Percentiles rank a stretch among this genome's conserved stretches.
These are phyloP conservation scores for Cygnus buccinator DNA, from an alignment of 2,113 vertebrate species.

Conservation along the genomic window DNA sequence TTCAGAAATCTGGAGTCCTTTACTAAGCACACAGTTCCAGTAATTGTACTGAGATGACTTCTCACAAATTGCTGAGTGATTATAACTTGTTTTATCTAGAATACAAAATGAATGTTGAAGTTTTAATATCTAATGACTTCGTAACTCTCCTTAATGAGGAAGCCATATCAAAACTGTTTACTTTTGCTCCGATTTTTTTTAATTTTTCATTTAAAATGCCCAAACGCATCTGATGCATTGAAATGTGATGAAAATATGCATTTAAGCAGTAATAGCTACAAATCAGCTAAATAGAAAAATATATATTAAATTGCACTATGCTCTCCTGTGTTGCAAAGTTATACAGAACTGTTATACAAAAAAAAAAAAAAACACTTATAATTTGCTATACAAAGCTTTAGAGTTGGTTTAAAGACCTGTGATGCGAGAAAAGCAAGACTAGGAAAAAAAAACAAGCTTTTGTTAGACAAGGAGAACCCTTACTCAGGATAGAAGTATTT, in stretches of 20 bases:
- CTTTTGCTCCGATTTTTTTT: not conserved
- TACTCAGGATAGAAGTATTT: not conserved
- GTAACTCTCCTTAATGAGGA: not conserved
- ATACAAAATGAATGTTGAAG: not conserved
- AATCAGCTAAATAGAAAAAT: not conserved
- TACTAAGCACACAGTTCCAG: not conserved
- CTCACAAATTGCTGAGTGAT: not conserved
- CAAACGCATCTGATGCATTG: not conserved
- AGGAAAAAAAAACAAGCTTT: not conserved
- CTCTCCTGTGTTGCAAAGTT: not conserved
- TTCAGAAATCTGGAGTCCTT: not conserved
- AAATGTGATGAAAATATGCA: not conserved
- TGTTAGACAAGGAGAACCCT: too few relatives aligned
- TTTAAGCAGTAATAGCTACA: not conserved
- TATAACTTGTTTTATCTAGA: not conserved
- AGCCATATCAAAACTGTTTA: not conserved
- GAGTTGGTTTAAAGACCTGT: not conserved
- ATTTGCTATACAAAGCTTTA: not conserved
- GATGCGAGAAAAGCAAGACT: not conserved
- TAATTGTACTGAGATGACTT: not conserved
- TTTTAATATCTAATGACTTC: not conserved
- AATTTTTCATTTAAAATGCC: not conserved
- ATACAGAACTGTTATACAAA: not conserved
- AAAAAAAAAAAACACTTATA: too few relatives aligned
- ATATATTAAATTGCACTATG: not conserved